phyloP scores from a whole-genome alignment of 2,797 vertebrate species.

The Gallirallus australis region DNA sequence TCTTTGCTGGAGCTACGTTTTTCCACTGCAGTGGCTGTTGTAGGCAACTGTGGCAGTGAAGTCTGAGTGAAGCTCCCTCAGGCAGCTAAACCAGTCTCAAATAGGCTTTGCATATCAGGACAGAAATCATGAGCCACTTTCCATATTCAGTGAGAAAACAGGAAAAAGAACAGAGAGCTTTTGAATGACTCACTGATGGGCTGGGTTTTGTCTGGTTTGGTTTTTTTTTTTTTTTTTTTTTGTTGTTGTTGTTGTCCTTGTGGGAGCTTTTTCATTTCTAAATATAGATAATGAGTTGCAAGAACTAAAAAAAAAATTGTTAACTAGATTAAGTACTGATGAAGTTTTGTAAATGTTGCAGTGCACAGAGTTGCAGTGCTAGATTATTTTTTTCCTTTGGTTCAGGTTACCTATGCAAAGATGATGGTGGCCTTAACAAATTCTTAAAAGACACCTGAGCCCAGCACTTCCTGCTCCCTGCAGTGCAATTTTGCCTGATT shows the following conservation, averaged over 20 bases:
- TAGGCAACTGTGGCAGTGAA: not conserved
- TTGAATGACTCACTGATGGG: not conserved
- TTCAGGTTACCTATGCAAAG: constrained; percentile 43
- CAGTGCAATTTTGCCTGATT: not conserved
- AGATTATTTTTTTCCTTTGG: constrained; percentile 27
- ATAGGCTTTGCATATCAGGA: constrained; percentile 20
- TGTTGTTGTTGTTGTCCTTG: not conserved
- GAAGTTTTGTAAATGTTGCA: not conserved
- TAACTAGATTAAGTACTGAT: not conserved
- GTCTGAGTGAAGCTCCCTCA: constrained; percentile 12
- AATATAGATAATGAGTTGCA: constrained; percentile 30
- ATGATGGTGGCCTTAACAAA: constrained; percentile 42
- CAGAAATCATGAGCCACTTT: constrained; percentile 15
- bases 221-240: not conserved
- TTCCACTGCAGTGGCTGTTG: not conserved
- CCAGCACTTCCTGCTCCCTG: not conserved
- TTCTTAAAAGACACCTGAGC: not conserved
- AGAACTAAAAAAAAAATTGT: constrained; percentile 8
- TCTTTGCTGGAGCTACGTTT: not conserved
- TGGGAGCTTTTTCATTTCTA: constrained; percentile 25
- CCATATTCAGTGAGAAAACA: constrained; percentile 59
- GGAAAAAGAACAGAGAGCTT: constrained; percentile 58
- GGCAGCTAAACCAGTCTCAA: constrained; percentile 13
- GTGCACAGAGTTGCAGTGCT: not conserved
- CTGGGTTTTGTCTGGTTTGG: not conserved